Conservation (phyloP, 2,888 invertebrate species). For the Fragum fragum region DNA sequence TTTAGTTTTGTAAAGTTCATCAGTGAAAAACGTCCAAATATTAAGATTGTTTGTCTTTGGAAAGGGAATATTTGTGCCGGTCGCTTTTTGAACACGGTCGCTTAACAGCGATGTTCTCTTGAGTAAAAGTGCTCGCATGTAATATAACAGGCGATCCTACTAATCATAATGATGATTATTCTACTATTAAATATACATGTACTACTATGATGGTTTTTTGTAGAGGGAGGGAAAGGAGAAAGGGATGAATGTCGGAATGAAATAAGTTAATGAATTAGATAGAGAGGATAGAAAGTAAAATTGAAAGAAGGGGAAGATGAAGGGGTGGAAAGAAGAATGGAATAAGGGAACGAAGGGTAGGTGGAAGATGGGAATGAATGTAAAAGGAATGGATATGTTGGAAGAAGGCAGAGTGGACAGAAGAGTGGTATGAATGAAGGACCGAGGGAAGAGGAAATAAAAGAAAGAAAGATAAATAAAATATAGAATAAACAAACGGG, state of each 20-base stretch:
- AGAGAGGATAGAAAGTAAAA: constrained; percentile 7
- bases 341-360: not conserved
- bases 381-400: not conserved
- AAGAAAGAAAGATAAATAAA: not conserved
- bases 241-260: not conserved
- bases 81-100: too few species aligned
- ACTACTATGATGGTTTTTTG: too few species aligned
- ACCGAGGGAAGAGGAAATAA: not conserved
- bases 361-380: not conserved
- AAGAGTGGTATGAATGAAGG: not conserved
- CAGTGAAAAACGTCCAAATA: too few species aligned
- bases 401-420: not conserved
- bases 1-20: too few species aligned
- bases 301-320: not conserved
- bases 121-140: too few species aligned
- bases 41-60: not conserved
- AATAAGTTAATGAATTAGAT: not conserved
- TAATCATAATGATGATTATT: too few species aligned
- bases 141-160: too few species aligned
- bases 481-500: not conserved
- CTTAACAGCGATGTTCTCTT: too few species aligned
- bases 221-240: too few species aligned
- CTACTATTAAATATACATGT: too few species aligned
- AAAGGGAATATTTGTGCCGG: too few species aligned
- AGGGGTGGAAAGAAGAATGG: not conserved